Evolutionary conservation across 1,140 invertebrate species (phyloP).

Genomic region (Lordiphosa collinella): DNA sequence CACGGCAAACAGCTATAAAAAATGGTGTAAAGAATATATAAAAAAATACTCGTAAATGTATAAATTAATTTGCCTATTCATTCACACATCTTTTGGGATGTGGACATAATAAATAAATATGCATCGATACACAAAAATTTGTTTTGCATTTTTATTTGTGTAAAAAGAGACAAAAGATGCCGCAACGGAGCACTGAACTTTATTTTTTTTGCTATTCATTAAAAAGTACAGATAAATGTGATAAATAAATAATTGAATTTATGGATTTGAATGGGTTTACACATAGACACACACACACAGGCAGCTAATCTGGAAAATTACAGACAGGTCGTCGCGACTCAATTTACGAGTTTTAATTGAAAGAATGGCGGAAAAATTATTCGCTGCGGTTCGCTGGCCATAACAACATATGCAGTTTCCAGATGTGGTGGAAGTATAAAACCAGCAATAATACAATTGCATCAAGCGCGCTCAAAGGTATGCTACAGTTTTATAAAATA

Average conservation of each 20-base stretch:
- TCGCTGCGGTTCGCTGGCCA: not conserved
- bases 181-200: slow-evolving; percentile 12
- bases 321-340: slow-evolving; percentile 28
- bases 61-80: slow-evolving; percentile 69
- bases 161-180: too few species aligned
- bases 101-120: slow-evolving; percentile 48
- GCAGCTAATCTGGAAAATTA: slow-evolving; percentile 54
- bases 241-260: slow-evolving; percentile 62
- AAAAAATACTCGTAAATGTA: slow-evolving; percentile 40
- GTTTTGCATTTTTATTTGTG: slow-evolving; percentile 19
- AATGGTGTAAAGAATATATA: slow-evolving; percentile 18
- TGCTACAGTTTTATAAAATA: too few species aligned
- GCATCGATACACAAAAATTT: slow-evolving; percentile 22
- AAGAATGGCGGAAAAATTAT: slow-evolving; percentile 2
- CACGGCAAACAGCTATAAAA: slow-evolving; percentile 13
- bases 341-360: slow-evolving; percentile 31
- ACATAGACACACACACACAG: slow-evolving; percentile 6
- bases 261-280: slow-evolving; percentile 46
- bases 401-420: slow-evolving; percentile 5
- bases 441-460: too few species aligned
- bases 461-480: too few species aligned
- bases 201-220: slow-evolving; percentile 25
- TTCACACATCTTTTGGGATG: slow-evolving; percentile 65
- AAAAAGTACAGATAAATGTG: slow-evolving; percentile 41
- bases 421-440: too few species aligned